Base-by-base conservation (phyloP, 2,113 vertebrate genomes). In the Hassar affinis region DNA sequence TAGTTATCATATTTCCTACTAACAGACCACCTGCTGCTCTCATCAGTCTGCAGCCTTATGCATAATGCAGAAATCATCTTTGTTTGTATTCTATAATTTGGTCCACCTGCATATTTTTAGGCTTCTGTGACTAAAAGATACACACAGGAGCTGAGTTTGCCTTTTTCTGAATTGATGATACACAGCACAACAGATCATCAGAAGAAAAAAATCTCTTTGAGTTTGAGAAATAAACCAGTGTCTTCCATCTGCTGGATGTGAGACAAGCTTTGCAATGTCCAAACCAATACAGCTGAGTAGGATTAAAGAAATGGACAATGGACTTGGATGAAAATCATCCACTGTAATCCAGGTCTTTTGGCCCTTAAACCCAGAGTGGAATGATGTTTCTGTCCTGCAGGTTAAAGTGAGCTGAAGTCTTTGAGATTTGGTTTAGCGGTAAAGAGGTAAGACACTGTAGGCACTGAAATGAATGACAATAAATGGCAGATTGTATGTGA, bases 361-460 rank as follows among this genome's bases (percentile, higher is more conserved):
- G 88, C 88, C 89, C 83, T 71, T 90, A 88, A 88, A 89, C 87
- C 81, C 72, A 76, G 84, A 80, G 86, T 87, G 86, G 71, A 72
- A 82, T 88, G 88, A 90, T 88, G 88, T 89, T 90, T 83, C 84
- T 86, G 85, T 91, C 87, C 78, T 86, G 22, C 0, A 88, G 90
- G 91, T 91, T 89, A 92, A 85, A 15, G 45, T 77, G 79, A 86
- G 88, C 88, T 85, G 86, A 87, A 30, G 68, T n/a, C 54, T 57
- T 35, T 68, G 49, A 83, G 30, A 74, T 69, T 59, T 91, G 17
- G 33, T 20, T 68, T 38, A 17, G 7, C 20, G 33, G 33, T 12
- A 20, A 38, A 68, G 33, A 35, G 30, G 14, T 47, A 47, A 0
- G 33, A 68, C 64, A 68, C 33, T 22, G 22, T 52, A 80, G 56